Evolutionary conservation across 2,888 invertebrate genomes (phyloP), one percentile per base, ranked within the genome.

Genomic region (Leptopilina syphax): DNA sequence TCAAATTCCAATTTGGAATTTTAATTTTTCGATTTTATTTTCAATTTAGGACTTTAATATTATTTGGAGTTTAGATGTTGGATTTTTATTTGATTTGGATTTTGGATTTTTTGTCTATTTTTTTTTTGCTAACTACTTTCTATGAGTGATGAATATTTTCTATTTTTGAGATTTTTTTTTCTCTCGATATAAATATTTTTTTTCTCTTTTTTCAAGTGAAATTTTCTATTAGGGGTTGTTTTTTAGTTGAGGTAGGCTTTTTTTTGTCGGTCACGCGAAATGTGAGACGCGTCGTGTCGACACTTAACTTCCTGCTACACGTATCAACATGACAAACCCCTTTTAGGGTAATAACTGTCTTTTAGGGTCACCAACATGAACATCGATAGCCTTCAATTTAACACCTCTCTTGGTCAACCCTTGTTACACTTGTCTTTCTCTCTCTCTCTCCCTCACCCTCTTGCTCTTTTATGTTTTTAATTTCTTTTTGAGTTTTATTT

Each of bases 301-400:
- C 27, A 7, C 27, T 7, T 50, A 27, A 73, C n/a, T 57, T 57
- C 27, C 13, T 54, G 54, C 24, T 57, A 57, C 34, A 57, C 73
- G 9, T 73, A 41, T 57, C 34, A 73, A 27, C 27, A 41, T 34
- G n/a, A 27, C 73, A 73, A 13, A 57, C 41, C 54, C 41, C n/a
- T 73, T 57, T 73, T 7, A n/a, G 65, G 9, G 44, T 68, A 68
- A 50, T 57, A 41, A 13, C 41, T 57, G 82, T 79, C 78, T 73
- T 76, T 70, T 79, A 66, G 44, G 79, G 27, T 78, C 68, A 70
- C 65, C 67, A 76, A 79, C 57, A 18, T 60, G 73, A 80, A 79
- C 78, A 80, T 78, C 57, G 81, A 83, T 80, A 70, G 79, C 79
- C 65, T 80, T 81, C 76, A 73, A 79, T 79, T 84, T 76, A 76